These are phyloP conservation scores for Urechis unicinctus DNA, from an alignment of 2,888 invertebrate species.

Conservation along the genomic window DNA sequence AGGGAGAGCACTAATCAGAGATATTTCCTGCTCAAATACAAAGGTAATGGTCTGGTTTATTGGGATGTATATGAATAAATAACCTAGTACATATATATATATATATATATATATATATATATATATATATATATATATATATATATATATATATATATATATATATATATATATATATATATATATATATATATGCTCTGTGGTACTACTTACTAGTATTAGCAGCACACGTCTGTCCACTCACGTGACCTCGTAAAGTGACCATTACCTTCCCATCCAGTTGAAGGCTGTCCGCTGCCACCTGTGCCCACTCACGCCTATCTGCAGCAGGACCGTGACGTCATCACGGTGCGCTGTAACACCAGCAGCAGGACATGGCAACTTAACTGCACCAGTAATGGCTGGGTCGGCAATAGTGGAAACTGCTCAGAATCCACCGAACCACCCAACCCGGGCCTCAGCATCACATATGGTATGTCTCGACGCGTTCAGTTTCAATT, in stretches of 20 bases:
- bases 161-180: too few relatives aligned
- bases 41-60: background rate
- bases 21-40: background rate
- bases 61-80: background rate
- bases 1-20: background rate
- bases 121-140: too few relatives aligned
- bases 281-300: background rate
- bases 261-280: background rate
- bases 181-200: too few relatives aligned
- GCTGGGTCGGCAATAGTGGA: background rate
- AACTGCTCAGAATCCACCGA: background rate
- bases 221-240: too few relatives aligned
- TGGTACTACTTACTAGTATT: too few relatives aligned
- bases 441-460: background rate
- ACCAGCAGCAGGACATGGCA: background rate
- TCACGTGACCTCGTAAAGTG: too few relatives aligned
- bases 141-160: too few relatives aligned
- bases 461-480: background rate
- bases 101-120: too few relatives aligned
- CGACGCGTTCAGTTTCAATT: too few relatives aligned
- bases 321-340: background rate
- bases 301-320: background rate
- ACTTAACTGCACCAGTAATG: background rate
- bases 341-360: background rate
- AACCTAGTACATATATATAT: too few relatives aligned